Percentiles rank a stretch among this genome's conserved stretches.
Conservation (phyloP, 2,113 vertebrate genomes). For the Daboia siamensis region DNA sequence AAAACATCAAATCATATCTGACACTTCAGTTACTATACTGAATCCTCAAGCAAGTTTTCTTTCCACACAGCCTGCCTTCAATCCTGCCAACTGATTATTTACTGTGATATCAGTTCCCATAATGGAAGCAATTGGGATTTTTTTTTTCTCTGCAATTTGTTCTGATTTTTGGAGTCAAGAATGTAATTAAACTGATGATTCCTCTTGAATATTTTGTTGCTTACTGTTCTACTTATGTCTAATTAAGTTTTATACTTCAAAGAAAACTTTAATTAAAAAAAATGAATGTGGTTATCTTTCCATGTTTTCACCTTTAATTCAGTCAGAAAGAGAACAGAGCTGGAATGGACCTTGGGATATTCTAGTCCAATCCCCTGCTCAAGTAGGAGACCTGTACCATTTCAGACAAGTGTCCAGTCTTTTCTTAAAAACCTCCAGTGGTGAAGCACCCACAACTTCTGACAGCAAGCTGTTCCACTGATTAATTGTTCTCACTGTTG, state of each 20-base stretch:
- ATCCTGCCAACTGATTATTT: neutral
- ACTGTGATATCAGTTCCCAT: neutral
- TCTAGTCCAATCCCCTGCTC: neutral
- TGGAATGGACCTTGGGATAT: neutral
- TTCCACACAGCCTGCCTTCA: neutral
- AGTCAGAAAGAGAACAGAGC: neutral
- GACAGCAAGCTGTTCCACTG: neutral
- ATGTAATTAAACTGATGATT: constrained; percentile 24
- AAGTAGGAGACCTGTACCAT: neutral
- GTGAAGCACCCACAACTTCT: neutral
- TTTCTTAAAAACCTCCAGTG: neutral
- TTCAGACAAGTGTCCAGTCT: neutral
- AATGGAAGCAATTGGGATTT: neutral
- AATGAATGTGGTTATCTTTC: neutral
- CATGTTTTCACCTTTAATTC: neutral
- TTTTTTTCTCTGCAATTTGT: neutral
- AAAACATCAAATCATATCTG: neutral
- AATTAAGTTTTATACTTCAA: neutral
- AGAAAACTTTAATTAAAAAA: neutral
- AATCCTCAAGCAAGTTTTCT: neutral
- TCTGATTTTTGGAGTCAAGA: constrained; percentile 9
- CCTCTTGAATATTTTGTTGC: constrained; percentile 11
- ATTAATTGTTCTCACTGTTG: neutral
- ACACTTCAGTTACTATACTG: neutral
- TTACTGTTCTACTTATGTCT: neutral